Evolutionary conservation across 2,797 vertebrate species (phyloP), one percentile per base, ranked within the genome.

Genomic region (Ptychadena robeensis): DNA sequence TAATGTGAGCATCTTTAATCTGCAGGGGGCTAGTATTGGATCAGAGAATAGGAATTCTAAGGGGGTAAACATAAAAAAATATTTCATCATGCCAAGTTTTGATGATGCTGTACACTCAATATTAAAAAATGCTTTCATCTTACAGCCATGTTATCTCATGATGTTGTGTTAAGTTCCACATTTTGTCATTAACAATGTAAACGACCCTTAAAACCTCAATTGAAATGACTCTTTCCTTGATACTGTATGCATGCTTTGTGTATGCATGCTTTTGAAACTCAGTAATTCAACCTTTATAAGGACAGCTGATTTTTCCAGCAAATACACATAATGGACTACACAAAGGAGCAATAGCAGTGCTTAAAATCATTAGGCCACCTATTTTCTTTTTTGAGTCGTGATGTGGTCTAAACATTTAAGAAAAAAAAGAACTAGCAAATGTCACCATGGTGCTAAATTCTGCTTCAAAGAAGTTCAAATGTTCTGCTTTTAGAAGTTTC

Each of bases 401-500:
- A 70, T 80, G 63, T 63, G n/a, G 11, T 64, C 35, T 31, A 70
- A 69, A 59, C 53, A 61, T 73, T 81, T 32, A 3, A 75, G 25
- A 63, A 44, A 69, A 35, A 80, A 68, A 59, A 15, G n/a, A 76
- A 67, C 5, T 25, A 44, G 53, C 63, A 74, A 74, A 69, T 75
- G 66, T 63, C 78, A 34, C 72, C 79, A 85, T 76, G 66, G 57
- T 70, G 37, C 31, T 70, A 70, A 31, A 75, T 66, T 81, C 18
- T 80, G 18, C 25, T 69, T 74, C 64, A 81, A 77, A 64, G 31
- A 69, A 73, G 35, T 80, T 63, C 25, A 67, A 72, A 66, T 66
- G 67, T 68, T 79, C 71, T 69, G 48, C 70, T 70, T 70, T 38
- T 37, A 65, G 72, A 85, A 75, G 72, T 85, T 85, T 81, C 57